Evolutionary conservation across 2,888 invertebrate species (phyloP), one percentile per base, ranked within the genome.

Genomic region (Lasioglossum marginatum): DNA sequence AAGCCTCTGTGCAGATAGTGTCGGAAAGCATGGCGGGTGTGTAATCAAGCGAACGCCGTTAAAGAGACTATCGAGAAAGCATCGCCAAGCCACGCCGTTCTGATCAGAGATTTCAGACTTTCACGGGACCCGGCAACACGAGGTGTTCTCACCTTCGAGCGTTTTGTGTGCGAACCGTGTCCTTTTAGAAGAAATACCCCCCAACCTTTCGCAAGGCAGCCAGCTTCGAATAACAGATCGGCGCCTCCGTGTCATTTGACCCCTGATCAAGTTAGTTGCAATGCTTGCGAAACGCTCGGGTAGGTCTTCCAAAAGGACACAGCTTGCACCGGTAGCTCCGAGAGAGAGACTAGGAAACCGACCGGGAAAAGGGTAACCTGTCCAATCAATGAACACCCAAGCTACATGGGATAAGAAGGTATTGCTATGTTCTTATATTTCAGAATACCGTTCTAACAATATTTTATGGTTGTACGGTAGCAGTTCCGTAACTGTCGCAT

Each of bases 11-110:
- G 6, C 16, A 63, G 63, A 63, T 4, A 63, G 31, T 16, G 63
- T 63, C 63, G 63, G 31, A 63, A 63, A 16, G 52, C 63, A 31
- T 31, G 63, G 63, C 63, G 63, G 2, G 63, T 31, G 63, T 63
- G 63, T 63, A 63, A 63, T 63, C 63, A 63, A 63, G 63, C 63
- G 63, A 2, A 31, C 31, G 63, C 31, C 31, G 63, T 63, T 63
- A 63, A 63, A 63, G 63, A 31, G 63, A 63, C 63, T 16, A 63
- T 63, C 63, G 63, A 52, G 63, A 52, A 63, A 63, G 63, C 63
- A 63, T 63, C 63, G 63, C 16, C 16, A 4, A 16, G 4, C 45
- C 45, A 5, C 16, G 45, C 45, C 10, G n/a, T 63, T 6, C 31
- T 2, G 63, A 63, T 63, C 63, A 2, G 31, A 63, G 63, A 63